Conservation (phyloP, 2,113 vertebrate species). For the Manacus vitellinus region DNA sequence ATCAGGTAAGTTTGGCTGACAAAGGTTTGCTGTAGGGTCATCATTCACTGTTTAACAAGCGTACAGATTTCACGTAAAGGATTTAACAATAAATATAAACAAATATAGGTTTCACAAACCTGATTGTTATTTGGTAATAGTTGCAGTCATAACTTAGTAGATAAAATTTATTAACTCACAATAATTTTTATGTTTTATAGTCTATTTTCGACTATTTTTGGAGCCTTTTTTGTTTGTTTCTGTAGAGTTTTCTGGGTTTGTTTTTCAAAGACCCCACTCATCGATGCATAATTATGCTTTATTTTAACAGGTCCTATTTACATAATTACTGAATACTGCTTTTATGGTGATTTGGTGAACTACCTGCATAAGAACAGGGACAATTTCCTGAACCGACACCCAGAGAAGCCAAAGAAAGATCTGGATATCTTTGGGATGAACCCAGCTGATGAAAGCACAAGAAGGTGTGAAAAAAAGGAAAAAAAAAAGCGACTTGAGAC, state of each 20-base stretch:
- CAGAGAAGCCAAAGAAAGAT: conserved; percentile 93
- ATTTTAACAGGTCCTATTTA: conserved; percentile 90
- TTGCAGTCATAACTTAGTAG: not conserved
- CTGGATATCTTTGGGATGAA: conserved; percentile 97
- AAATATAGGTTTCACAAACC: not conserved
- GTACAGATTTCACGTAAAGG: not conserved
- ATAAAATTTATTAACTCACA: not conserved
- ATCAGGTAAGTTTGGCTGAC: conserved; percentile 80
- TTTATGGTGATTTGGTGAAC: conserved; percentile 97
- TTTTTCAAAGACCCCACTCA: not conserved
- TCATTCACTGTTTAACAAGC: not conserved
- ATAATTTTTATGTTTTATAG: not conserved
- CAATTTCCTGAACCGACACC: conserved; percentile 86
- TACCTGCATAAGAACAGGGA: conserved; percentile 98
- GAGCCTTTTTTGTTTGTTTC: not conserved
- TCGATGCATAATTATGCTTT: not conserved
- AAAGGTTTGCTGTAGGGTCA: not conserved
- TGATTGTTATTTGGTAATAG: not conserved
- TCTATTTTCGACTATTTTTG: not conserved
- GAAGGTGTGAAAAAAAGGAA: conserved; percentile 78
- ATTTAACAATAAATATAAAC: not conserved
- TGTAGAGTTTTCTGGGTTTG: not conserved
- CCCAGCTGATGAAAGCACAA: conserved; percentile 91
- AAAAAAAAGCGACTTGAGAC: not conserved
- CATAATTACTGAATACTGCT: conserved; percentile 98